phyloP scores from a whole-genome alignment of 2,113 vertebrate genomes.

The Riparia riparia region DNA sequence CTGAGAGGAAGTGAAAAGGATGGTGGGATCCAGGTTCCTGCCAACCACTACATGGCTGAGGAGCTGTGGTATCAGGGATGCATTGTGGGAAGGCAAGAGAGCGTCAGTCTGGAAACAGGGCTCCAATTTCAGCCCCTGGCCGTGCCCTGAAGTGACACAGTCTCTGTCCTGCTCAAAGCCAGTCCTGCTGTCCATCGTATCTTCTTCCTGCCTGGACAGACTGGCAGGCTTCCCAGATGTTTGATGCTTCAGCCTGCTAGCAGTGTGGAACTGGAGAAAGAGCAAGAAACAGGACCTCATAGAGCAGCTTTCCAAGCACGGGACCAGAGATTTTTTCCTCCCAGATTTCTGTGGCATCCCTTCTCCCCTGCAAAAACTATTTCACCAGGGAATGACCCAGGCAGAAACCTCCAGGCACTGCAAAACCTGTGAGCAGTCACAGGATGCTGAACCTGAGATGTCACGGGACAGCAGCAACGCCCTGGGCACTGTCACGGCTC shows the following conservation, averaged over 20 bases:
- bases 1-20: conserved; percentile 73
- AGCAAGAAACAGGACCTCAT: not conserved
- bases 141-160: conserved; percentile 53
- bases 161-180: conserved; percentile 73
- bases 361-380: not conserved
- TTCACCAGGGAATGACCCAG: not conserved
- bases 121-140: conserved; percentile 69
- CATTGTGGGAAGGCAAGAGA: conserved; percentile 72
- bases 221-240: not conserved
- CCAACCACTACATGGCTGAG: conserved; percentile 76
- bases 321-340: not conserved
- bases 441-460: no score
- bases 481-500: not conserved
- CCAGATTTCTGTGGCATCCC: not conserved
- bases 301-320: not conserved
- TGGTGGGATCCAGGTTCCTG: conserved; percentile 73
- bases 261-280: not conserved
- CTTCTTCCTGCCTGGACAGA: not conserved
- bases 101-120: conserved; percentile 76
- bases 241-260: not conserved
- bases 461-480: fast-evolving
- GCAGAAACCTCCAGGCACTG: not conserved
- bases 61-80: conserved; percentile 82
- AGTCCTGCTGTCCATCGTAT: conserved; percentile 72
- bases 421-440: not conserved